A percentile compares a stretch with the other conserved stretches of the same genome.
phyloP scores from a whole-genome alignment of 1,140 invertebrate species.

The Kradibia gibbosae region DNA sequence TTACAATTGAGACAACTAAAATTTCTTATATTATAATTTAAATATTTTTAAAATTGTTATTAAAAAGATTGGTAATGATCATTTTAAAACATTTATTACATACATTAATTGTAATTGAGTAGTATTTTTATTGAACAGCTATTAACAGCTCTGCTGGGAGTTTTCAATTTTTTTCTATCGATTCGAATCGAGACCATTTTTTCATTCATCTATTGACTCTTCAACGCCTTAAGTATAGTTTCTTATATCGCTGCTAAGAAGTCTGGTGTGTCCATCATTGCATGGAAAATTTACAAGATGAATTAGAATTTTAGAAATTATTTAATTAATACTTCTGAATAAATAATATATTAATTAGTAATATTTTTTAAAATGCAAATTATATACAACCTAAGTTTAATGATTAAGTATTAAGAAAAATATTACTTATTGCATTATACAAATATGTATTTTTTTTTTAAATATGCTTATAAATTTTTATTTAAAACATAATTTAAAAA shows the following conservation, averaged over 20 bases:
- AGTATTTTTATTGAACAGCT: no score
- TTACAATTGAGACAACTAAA: not conserved
- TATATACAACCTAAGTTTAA: not conserved
- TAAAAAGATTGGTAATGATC: not conserved
- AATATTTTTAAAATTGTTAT: not conserved
- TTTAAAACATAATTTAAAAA: constrained; percentile 13
- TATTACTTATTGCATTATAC: not conserved
- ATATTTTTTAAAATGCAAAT: not conserved
- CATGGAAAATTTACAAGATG: constrained; percentile 2
- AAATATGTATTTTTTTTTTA: not conserved
- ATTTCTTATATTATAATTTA: not conserved
- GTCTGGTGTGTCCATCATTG: constrained; percentile 10
- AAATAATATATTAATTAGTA: no score
- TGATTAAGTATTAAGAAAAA: not conserved
- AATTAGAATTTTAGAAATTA: not conserved
- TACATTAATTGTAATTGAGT: no score
- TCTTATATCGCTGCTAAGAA: constrained; percentile 17
- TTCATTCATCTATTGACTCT: constrained; percentile 40
- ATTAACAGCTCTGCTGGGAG: not conserved
- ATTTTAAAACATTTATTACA: no score
- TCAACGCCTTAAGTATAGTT: constrained; percentile 33
- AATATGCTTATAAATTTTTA: not conserved
- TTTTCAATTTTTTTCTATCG: constrained; percentile 45
- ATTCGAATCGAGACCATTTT: constrained; percentile 53
- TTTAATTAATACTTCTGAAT: no score